phyloP scores from a whole-genome alignment of 2,113 vertebrate species.

The Aegotheles bennettii region DNA sequence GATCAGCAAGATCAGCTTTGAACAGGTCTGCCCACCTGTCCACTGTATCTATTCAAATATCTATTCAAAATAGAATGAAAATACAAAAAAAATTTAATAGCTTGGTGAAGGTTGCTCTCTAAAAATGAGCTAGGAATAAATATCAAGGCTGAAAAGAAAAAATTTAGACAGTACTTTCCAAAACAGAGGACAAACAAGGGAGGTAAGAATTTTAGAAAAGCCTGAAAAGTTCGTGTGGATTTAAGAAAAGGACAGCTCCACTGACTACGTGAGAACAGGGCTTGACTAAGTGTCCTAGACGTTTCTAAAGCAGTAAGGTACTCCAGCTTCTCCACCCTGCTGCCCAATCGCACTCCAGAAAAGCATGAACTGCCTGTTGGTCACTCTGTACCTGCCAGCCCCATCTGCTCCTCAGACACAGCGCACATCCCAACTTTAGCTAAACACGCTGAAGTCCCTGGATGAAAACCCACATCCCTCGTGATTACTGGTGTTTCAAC shows the following conservation, averaged over 20 bases:
- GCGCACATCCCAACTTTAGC: rapidly evolving
- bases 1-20: not conserved
- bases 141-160: not conserved
- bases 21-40: not conserved
- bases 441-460: not conserved
- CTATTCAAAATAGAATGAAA: not conserved
- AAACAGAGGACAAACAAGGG: not conserved
- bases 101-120: not conserved
- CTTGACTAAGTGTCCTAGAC: not conserved
- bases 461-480: not conserved
- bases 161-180: not conserved
- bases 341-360: not conserved
- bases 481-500: rapidly evolving
- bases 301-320: not conserved
- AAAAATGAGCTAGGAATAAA: not conserved
- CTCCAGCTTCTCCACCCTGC: not conserved
- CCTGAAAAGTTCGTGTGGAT: not conserved
- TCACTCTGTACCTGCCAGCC: rapidly evolving
- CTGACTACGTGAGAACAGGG: not conserved
- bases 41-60: not conserved
- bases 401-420: not conserved
- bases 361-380: not conserved
- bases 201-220: not conserved
- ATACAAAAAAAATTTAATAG: not conserved
- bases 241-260: not conserved